A percentile compares a stretch with the other conserved stretches of the same genome.
phyloP scores from a whole-genome alignment of 2,888 invertebrate species.

The Ophraella communa region DNA sequence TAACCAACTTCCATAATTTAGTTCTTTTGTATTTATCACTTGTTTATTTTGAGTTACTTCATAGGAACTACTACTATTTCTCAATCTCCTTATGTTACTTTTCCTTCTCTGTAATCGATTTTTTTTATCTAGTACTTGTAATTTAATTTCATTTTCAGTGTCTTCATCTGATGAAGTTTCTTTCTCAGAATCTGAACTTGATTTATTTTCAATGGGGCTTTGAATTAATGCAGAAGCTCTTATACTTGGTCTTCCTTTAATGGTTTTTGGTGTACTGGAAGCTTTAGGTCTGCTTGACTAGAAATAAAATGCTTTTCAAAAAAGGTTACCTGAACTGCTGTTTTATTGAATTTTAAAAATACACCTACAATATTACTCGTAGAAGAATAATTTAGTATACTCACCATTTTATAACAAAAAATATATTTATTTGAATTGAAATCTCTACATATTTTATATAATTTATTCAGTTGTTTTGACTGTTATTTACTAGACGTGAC shows the following conservation, averaged over 20 bases:
- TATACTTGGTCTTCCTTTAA: slow-evolving; percentile 7
- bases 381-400: neutral
- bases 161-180: neutral
- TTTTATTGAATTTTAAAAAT: neutral
- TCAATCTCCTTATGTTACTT: neutral
- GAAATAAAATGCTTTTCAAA: neutral
- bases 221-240: slow-evolving; percentile 24
- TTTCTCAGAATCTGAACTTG: neutral
- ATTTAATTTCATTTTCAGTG: neutral
- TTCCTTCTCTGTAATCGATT: neutral
- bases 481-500: too few species aligned
- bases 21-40: neutral
- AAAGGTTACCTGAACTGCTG: neutral
- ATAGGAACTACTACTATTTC: neutral
- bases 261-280: slow-evolving; percentile 29
- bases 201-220: slow-evolving; percentile 31
- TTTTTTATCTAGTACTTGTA: neutral
- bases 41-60: neutral
- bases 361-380: neutral
- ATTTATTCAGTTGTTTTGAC: neutral
- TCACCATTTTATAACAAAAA: neutral
- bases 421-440: neutral
- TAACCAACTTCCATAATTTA: neutral
- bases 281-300: slow-evolving; percentile 16
- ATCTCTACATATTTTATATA: neutral